These are phyloP conservation scores for Corythornis madagascariensis DNA, from an alignment of 2,113 vertebrate genomes.

Conservation along the genomic window DNA sequence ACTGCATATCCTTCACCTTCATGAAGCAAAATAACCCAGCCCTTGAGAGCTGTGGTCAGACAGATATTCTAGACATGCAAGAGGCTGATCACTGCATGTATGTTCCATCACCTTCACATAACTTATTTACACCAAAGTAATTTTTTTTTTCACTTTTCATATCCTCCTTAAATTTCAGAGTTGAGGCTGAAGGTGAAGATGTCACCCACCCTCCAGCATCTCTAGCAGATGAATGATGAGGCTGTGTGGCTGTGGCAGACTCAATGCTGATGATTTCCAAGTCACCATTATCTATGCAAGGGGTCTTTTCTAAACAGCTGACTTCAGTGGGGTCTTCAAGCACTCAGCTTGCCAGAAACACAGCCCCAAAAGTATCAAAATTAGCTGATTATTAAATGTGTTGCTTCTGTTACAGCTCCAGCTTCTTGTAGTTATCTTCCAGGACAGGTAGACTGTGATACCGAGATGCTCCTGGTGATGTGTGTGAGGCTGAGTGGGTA, in stretches of 20 bases:
- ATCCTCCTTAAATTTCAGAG: not conserved
- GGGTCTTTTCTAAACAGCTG: not conserved
- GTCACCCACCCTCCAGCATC: not conserved
- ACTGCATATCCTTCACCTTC: not conserved
- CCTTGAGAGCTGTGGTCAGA: not conserved
- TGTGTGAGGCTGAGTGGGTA: not conserved
- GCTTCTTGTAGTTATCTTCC: not conserved
- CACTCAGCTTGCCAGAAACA: not conserved
- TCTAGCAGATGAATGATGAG: not conserved
- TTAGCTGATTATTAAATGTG: not conserved
- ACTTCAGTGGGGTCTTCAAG: not conserved
- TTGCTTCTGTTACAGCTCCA: not conserved
- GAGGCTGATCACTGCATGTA: not conserved
- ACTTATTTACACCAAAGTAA: not conserved
- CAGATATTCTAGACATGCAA: not conserved
- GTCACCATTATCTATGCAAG: not conserved
- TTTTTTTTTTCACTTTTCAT: not conserved
- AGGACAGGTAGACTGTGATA: not conserved
- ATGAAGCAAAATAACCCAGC: not conserved
- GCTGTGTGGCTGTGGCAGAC: not conserved
- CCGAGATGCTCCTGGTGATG: not conserved
- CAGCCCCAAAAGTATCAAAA: not conserved
- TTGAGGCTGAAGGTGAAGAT: not conserved
- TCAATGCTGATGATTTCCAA: rapidly evolving
- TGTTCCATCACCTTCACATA: not conserved